Base-by-base conservation (phyloP, 2,113 vertebrate genomes). In the Anoplopoma fimbria region DNA sequence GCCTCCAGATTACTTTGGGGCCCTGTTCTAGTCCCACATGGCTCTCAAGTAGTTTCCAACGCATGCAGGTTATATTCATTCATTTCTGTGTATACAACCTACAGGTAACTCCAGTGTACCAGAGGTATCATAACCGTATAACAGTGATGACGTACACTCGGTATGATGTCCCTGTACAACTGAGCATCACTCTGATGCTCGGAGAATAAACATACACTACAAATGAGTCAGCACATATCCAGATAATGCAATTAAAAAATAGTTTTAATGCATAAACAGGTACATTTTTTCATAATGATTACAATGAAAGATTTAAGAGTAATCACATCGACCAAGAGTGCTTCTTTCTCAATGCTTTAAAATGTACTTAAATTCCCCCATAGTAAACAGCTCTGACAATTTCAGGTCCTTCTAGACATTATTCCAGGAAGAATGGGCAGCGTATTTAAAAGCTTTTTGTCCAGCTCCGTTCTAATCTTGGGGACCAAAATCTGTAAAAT, bases 1-100 rank as follows among this genome's bases (percentile, higher is more conserved):
- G 70, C 57, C 67, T 62, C 42, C 14, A 82, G 73, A 91, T 91
- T 91, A 79, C 84, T 75, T 88, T 33, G 25, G 81, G 85, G 34
- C 65, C 65, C 13, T 34, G n/a, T 29, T 67, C 40, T 68, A 10
- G 31, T 84, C 81, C 85, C 83, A 70, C 61, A 69, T 0, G 61
- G 72, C 79, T 76, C 63, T 79, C 40, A 14, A 4, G 69, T 53
- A 15, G 19, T 70, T 64, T 84, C 53, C 79, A 77, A 65, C 81
- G 69, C 17, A 23, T 45, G 29, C 51, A 73, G 33, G 40, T 61
- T 69, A 51, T 61, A 51, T 70, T 86, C 77, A 84, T 77, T 82
- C 31, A 73, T 76, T 38, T 78, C 15, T 13, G 0, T 77, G 63
- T 67, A 58, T 61, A 60, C 49, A 78, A 10, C 27, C n/a, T 40